Base-by-base conservation (phyloP, 2,113 vertebrate genomes). In the Chaetops frenatus region DNA sequence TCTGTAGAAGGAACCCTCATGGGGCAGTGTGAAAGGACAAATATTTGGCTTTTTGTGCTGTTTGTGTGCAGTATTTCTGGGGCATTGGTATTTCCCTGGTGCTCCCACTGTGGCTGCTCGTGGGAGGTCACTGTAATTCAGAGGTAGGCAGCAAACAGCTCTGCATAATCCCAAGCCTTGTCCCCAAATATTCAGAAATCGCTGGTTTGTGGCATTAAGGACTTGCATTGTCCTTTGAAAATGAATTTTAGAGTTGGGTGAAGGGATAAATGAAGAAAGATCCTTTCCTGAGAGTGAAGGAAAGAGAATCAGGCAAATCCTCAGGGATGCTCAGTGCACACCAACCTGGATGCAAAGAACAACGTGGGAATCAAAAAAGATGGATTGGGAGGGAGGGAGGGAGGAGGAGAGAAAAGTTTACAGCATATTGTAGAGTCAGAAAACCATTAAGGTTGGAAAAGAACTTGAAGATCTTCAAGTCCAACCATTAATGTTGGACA, bases 41-140 rank as follows among this genome's bases (percentile, higher is more conserved):
- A 95, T 66, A 83, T 72, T 96, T 94, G 86, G 76, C 71, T 77
- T 83, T 61, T 5, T 54, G 67, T 38, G 69, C 51, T 88, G 54
- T 60, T 83, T 61, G 53, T 8, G 56, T 29, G 78, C 62, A 15
- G 21, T 38, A 27, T 90, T 86, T 88, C 93, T 48, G 36, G 61
- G 40, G 53, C 82, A n/a, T 65, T 96, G 94, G 94, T 69, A 84
- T 92, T 84, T 87, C 78, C 78, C 86, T 92, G 82, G 81, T 29
- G 88, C 64, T 92, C 88, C 95, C 93, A 73, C 67, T 35, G 5
- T n/a, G 7, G 6, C 73, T 2, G 42, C 6, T 57, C 25, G 25
- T 94, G 89, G 96, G 93, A 96, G 94, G 89, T 70, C 76, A 73
- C 80, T 91, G 93, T 61, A 86, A 94, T 95, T 96, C 93, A 28